These are phyloP conservation scores for Lycaon pictus DNA, from an alignment of 2,113 vertebrate genomes.

Conservation along the genomic window DNA sequence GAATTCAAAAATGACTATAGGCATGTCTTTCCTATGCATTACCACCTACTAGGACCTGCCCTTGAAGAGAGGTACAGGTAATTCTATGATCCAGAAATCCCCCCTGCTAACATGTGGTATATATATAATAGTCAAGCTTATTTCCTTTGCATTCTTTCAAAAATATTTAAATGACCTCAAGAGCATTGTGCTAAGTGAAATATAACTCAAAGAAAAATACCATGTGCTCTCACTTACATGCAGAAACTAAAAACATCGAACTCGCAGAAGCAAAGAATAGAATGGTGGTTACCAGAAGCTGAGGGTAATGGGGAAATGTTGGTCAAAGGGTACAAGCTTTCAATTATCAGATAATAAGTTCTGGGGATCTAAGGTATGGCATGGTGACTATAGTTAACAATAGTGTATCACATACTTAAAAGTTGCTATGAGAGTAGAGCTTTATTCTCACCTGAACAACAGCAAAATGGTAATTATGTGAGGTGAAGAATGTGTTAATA, in stretches of 20 bases:
- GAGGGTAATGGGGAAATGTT: background rate
- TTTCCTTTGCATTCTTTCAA: conserved; percentile 4
- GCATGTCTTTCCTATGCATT: background rate
- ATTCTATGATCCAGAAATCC: background rate
- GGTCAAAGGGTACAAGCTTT: background rate
- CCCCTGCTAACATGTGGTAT: background rate
- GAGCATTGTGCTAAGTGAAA: background rate
- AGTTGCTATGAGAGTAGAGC: background rate
- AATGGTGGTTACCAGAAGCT: background rate
- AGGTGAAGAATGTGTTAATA: background rate
- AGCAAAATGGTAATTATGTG: background rate
- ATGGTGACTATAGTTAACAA: background rate
- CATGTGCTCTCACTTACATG: background rate
- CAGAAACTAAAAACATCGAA: background rate
- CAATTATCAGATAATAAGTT: background rate
- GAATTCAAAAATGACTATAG: background rate
- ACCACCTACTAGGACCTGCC: background rate
- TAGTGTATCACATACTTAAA: background rate
- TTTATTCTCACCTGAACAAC: background rate
- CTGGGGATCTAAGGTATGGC: background rate
- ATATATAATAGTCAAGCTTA: background rate
- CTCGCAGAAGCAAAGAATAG: background rate
- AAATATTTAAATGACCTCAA: background rate
- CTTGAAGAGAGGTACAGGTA: background rate
- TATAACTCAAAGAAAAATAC: background rate